Percentiles rank a stretch among this genome's conserved stretches.
phyloP scores from a whole-genome alignment of 2,797 vertebrate genomes.

The Alouatta caraya region DNA sequence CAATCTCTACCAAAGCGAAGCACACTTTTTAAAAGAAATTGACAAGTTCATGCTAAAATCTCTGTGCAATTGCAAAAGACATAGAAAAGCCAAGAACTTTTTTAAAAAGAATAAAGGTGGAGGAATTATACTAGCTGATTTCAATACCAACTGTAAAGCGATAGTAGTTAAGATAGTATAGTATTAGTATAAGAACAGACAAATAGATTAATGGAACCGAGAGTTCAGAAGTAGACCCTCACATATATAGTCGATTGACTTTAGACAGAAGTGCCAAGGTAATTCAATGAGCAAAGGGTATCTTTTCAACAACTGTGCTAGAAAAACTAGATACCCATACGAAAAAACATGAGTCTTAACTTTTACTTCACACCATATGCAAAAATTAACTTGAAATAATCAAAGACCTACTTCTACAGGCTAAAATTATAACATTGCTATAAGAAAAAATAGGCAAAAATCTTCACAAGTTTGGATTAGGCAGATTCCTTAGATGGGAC shows the following conservation, averaged over 20 bases:
- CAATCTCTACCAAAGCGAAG: neutral
- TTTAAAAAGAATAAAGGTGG: neutral
- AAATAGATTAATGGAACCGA: neutral
- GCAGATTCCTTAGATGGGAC: neutral
- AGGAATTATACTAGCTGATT: neutral
- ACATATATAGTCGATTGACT: neutral
- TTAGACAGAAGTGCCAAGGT: neutral
- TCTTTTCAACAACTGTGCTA: neutral
- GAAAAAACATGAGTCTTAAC: neutral
- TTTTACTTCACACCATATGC: neutral
- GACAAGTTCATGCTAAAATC: neutral
- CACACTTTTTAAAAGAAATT: neutral
- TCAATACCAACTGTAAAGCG: neutral
- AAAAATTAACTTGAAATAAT: conserved; percentile 15
- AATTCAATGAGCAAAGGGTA: neutral
- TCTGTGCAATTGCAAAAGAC: neutral
- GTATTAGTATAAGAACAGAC: neutral
- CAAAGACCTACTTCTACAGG: neutral
- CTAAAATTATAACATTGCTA: neutral
- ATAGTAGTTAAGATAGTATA: neutral
- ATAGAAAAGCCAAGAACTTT: neutral
- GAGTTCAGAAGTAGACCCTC: neutral
- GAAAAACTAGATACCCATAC: neutral
- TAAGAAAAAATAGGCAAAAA: neutral
- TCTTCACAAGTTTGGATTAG: neutral